Conservation (phyloP, 2,113 vertebrate genomes). For the Chitala chitala region DNA sequence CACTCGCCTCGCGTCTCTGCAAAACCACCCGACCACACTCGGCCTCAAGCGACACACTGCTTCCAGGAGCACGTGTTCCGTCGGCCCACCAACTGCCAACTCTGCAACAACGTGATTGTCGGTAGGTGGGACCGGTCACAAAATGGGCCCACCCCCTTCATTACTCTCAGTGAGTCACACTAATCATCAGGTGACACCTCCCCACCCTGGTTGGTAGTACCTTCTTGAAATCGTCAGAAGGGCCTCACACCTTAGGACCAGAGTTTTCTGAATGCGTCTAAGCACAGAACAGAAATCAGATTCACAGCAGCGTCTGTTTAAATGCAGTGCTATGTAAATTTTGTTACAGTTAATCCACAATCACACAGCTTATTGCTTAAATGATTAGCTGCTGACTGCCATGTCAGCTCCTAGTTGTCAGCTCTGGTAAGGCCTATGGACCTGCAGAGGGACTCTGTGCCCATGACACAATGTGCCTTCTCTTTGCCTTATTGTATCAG, state of each 20-base stretch:
- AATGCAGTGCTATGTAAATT: slow-evolving; percentile 1
- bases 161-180: slow-evolving; percentile 74
- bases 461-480: not conserved
- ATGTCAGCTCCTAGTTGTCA: not conserved
- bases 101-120: slow-evolving; percentile 83
- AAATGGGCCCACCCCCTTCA: too few relatives aligned
- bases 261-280: not conserved
- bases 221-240: too few relatives aligned
- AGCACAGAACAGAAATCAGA: not conserved
- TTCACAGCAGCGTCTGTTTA: not conserved
- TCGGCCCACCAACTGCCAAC: slow-evolving; percentile 77
- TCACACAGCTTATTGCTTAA: not conserved
- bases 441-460: not conserved
- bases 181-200: not conserved
- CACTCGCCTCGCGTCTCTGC: slow-evolving; percentile 48
- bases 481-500: too few relatives aligned
- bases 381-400: not conserved
- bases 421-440: not conserved
- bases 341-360: not conserved
- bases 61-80: slow-evolving; percentile 86
- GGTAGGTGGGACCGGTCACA: too few relatives aligned
- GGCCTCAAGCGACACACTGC: slow-evolving; percentile 68
- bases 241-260: not conserved
- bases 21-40: slow-evolving; percentile 42
- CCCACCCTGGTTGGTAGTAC: too few relatives aligned